Base-by-base conservation (phyloP, 2,113 vertebrate species). In the Vimba vimba region DNA sequence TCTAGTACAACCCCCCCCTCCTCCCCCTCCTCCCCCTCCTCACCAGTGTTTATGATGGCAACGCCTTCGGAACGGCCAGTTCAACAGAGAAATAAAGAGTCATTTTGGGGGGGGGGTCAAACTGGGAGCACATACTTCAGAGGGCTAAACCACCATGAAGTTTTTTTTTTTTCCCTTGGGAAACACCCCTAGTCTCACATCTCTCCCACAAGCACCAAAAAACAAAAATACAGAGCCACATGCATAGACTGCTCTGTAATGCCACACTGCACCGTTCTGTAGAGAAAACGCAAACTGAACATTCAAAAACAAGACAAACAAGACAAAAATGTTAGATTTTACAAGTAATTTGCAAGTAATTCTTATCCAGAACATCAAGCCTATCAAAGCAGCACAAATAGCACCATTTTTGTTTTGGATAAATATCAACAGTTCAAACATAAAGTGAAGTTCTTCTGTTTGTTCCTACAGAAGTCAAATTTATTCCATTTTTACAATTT, bases 21-120 rank as follows among this genome's bases (percentile, higher is more conserved):
- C 30, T 27, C 30, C 30, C 2, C 30, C 30, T 2, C 33, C 36
- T 36, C 36, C 68, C 6, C 73, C 55, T 43, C 79, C 59, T 50
- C 76, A 27, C 60, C 62, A 83, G 86, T 88, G 87, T 88, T 89
- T 86, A 86, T 79, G 75, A 73, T 87, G 84, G 57, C 79, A 39
- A 62, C 57, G 45, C 80, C 83, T 87, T 82, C 45, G 45, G 64
- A 84, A 74, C 45, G 45, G 77, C 73, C 73, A 8, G 87, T 87
- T 87, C 80, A 79, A 52, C 50, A 84, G 81, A 71, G 60, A 79
- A 62, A 84, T 78, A 89, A 86, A 82, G 82, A 78, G 75, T 81
- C 66, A 69, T 19, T 4, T 8, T 23, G 27, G 75, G n/a, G n/a
- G 68, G n/a, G 50, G 77, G 43, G 30, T 19, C 47, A 77, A 73